Conservation (phyloP, 1,140 invertebrate genomes). For the Musca vetustissima region DNA sequence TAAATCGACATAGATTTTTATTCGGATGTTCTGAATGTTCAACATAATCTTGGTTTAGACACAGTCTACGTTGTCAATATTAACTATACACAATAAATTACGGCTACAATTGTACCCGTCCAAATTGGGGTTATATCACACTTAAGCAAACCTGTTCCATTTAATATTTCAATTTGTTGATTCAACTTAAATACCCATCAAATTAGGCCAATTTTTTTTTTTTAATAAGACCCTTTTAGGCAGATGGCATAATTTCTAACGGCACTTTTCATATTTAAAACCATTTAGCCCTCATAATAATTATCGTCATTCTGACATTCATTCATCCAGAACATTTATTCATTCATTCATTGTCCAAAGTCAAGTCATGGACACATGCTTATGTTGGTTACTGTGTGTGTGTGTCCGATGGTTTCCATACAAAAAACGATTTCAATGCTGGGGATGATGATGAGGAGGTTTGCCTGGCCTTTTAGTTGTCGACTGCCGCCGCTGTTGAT, state of each 20-base stretch:
- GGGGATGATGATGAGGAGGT: not conserved
- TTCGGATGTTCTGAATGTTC: too few species aligned
- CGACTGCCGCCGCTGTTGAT: not conserved
- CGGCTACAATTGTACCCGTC: too few species aligned
- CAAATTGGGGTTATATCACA: too few species aligned
- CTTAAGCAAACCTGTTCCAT: too few species aligned
- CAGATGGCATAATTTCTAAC: constrained; percentile 11
- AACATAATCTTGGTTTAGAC: too few species aligned
- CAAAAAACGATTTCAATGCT: not conserved
- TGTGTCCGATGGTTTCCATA: not conserved
- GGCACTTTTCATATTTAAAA: not conserved
- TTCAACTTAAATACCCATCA: too few species aligned
- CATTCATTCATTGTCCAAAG: constrained; percentile 1
- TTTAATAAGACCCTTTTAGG: not conserved
- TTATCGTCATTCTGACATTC: not conserved
- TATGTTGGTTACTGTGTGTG: not conserved
- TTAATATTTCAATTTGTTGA: too few species aligned
- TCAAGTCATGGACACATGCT: not conserved
- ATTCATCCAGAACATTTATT: not conserved
- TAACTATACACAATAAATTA: too few species aligned
- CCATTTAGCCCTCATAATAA: too few species aligned
- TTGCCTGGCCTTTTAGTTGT: too few species aligned
- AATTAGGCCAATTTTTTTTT: not conserved
- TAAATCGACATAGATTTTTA: too few species aligned
- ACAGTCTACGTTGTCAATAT: too few species aligned